Evolutionary conservation across 2,888 invertebrate species (phyloP), one percentile per base, ranked within the genome.

Genomic region (Lymantria monacha): DNA sequence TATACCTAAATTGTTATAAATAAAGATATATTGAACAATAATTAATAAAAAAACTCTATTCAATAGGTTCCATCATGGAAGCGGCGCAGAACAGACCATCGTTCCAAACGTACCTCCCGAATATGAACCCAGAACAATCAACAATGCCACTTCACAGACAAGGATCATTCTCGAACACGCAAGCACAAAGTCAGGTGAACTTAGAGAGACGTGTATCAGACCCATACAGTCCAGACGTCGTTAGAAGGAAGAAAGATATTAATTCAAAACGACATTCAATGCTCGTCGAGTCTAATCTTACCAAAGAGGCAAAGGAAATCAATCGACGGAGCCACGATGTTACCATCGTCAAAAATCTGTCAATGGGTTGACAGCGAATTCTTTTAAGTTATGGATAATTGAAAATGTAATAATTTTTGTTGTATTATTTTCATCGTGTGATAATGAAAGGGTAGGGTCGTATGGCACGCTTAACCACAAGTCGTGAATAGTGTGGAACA

Each of bases 1-100:
- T 22, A 22, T 22, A n/a, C n/a, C n/a, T n/a, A 22, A 22, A 22
- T 22, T 22, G 22, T n/a, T n/a, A n/a, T n/a, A n/a, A n/a, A n/a
- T n/a, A 22, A 22, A 22, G 5, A 22, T 22, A 5, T 22, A 22
- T 3, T 3, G 3, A 5, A 22, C 5, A 3, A 22, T 22, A 22
- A 22, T 22, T 5, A 22, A 5, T 5, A 22, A 22, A 3, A 3
- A 22, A 22, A 3, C 22, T 33, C 11, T 50, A 42, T 42, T 45
- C 30, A 53, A 58, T 54, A 81, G 94, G 93, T 68, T 95, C 94
- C 33, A 94, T 95, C 69, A 95, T 95, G 85, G 95, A 95, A 71
- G 95, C 94, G 7, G 93, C 95, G 10, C 95, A 95, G 70, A 95
- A 94, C 65, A 72, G 90, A 48, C 91, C 92, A 10, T 84, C 92